Base-by-base conservation (phyloP, 1,140 invertebrate genomes). In the Platyura marginata region DNA sequence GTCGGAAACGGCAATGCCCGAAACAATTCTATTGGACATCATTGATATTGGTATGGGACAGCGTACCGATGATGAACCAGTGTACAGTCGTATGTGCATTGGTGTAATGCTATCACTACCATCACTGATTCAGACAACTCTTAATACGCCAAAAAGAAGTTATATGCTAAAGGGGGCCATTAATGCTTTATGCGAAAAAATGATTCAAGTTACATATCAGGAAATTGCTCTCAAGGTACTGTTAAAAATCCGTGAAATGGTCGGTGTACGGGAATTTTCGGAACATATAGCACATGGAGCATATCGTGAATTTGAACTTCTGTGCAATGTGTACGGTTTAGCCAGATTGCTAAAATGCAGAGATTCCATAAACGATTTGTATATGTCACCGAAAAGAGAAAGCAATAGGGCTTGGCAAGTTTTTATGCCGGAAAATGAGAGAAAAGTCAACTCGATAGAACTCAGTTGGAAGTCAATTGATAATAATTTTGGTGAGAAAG, bases 31-130 rank as follows among this genome's bases (percentile, higher is more conserved):
- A 6, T 55, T 71, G 47, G 65, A 69, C 18, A 72, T 82, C 41
- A 61, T 81, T 33, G 68, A 71, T 25, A 70, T 74, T 35, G 77
- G 77, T 9, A 58, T 79, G 1, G 74, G 74, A 43, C 65, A 65
- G 32, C 65, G 68, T 37, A 65, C 70, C 4, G 57, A 63, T 0
- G 62, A 67, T 20, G 66, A 72, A 45, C 65, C 69, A 43, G 65
- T 66, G 21, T 68, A 71, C 48, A 65, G 69, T 20, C 75, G 78
- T 40, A 66, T 80, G 2, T 69, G 71, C 9, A 71, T 71, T 6
- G 78, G 77, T 8, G 64, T 80, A 1, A 70, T 81, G 44, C 53
- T 81, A 6, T 75, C 76, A 3, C 62, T 76, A 21, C 77, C 79
- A 1, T 69, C 75, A 0, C 55, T 81, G 1, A 53, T 81, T 9